phyloP scores from a whole-genome alignment of 2,797 vertebrate species.

The Capromys pilorides region DNA sequence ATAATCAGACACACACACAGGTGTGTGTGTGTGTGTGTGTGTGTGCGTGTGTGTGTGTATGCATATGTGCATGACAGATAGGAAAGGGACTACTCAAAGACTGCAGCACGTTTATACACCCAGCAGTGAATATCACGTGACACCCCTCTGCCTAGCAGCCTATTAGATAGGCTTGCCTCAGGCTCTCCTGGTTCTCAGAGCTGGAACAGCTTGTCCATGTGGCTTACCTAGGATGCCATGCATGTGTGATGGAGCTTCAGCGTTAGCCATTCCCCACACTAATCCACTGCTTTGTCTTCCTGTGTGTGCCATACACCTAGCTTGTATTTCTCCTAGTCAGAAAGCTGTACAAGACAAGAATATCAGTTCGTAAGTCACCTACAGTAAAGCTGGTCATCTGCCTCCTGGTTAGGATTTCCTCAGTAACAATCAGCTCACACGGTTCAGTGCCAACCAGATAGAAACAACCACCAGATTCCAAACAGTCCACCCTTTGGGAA shows the following conservation, averaged over 20 bases:
- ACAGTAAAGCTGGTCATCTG: slow-evolving; percentile 54
- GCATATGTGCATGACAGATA: not conserved
- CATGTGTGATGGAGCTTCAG: no score
- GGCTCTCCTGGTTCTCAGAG: no score
- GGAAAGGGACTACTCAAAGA: no score
- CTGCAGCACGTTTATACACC: no score
- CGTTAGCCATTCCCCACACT: no score
- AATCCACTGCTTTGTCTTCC: slow-evolving; percentile 42
- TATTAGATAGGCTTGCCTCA: no score
- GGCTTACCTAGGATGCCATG: no score
- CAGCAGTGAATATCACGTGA: no score
- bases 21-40: not conserved
- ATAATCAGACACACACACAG: not conserved
- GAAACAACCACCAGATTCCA: slow-evolving; percentile 42
- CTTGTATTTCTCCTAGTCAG: slow-evolving; percentile 51
- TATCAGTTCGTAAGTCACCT: slow-evolving; percentile 39
- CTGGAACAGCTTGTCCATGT: no score
- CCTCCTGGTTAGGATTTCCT: slow-evolving; percentile 17
- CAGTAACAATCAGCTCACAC: slow-evolving; percentile 37
- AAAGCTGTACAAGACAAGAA: slow-evolving; percentile 17
- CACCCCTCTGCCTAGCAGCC: no score
- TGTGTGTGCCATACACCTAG: not conserved
- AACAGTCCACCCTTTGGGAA: not conserved
- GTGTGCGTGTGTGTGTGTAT: not conserved
- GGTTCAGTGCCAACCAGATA: slow-evolving; percentile 33